These are phyloP conservation scores for Apis cerana DNA, from an alignment of 1,140 invertebrate genomes.

Conservation along the genomic window DNA sequence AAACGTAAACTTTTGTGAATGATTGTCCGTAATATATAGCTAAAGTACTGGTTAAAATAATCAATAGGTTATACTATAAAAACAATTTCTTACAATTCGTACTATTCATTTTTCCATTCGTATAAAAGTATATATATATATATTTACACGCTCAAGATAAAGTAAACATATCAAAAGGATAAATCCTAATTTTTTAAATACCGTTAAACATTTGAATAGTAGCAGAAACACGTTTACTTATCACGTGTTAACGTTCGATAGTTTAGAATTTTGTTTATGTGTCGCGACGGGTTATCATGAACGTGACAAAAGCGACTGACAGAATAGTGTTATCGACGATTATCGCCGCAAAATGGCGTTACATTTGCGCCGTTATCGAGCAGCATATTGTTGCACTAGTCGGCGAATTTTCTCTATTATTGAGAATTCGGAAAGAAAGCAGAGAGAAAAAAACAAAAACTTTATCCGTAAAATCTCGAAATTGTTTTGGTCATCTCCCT, in stretches of 20 bases:
- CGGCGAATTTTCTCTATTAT: not conserved
- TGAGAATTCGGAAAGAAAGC: not conserved
- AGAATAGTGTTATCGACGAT: slow-evolving; percentile 39
- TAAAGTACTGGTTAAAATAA: no score
- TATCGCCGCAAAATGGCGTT: slow-evolving; percentile 36
- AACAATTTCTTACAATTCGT: no score
- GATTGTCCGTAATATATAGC: no score
- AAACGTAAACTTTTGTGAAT: no score
- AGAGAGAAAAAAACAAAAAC: no score
- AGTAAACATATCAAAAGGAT: not conserved
- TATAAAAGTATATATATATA: not conserved
- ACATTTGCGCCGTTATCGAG: slow-evolving; percentile 26
- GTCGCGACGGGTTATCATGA: slow-evolving; percentile 40
- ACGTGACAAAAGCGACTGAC: slow-evolving; percentile 1
- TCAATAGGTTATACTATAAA: no score
- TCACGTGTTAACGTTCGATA: not conserved
- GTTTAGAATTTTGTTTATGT: slow-evolving; percentile 31
- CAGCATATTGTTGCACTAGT: not conserved
- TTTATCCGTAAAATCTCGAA: not conserved
- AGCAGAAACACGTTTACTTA: not conserved
- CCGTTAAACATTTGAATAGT: not conserved
- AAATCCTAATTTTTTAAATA: not conserved
- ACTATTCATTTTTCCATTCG: no score
- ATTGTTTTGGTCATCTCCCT: no score
- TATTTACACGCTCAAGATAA: no score